These are phyloP conservation scores for Miltochrista miniata DNA, from an alignment of 2,888 invertebrate genomes.

Conservation along the genomic window DNA sequence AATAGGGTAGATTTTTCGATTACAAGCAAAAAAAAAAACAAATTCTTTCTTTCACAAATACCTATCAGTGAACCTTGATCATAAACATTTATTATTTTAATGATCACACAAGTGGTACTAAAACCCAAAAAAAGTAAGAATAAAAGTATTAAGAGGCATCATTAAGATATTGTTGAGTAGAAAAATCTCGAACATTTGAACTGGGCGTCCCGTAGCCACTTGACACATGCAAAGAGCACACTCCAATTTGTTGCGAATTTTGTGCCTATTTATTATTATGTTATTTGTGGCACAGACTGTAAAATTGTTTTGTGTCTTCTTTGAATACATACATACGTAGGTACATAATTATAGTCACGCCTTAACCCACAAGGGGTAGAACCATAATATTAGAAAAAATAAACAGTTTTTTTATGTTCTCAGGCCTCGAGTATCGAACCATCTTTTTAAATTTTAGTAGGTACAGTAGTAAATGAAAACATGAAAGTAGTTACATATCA, in stretches of 20 bases:
- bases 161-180: slow-evolving; percentile 36
- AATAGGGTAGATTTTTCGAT: too few relatives aligned
- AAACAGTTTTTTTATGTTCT: too few relatives aligned
- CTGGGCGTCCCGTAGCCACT: slow-evolving; percentile 33
- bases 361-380: too few relatives aligned
- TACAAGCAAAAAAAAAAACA: too few relatives aligned
- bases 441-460: too few relatives aligned
- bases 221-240: slow-evolving; percentile 42
- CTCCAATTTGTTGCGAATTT: slow-evolving; percentile 50
- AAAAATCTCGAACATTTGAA: slow-evolving; percentile 36
- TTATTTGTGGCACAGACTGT: slow-evolving; percentile 19
- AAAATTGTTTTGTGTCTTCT: slow-evolving; percentile 7
- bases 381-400: too few relatives aligned
- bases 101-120: background rate
- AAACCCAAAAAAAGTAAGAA: slow-evolving; percentile 11
- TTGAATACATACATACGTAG: too few relatives aligned
- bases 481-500: too few relatives aligned
- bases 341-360: slow-evolving; percentile 3
- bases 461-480: too few relatives aligned
- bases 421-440: too few relatives aligned
- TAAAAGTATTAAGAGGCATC: slow-evolving; percentile 29
- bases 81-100: background rate
- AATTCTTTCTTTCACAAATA: too few relatives aligned
- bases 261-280: slow-evolving; percentile 13
- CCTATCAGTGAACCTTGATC: too few relatives aligned